Percentiles rank a stretch among this genome's conserved stretches.
These are phyloP conservation scores for Cerastis rubricosa DNA, from an alignment of 2,888 invertebrate species.

Conservation along the genomic window DNA sequence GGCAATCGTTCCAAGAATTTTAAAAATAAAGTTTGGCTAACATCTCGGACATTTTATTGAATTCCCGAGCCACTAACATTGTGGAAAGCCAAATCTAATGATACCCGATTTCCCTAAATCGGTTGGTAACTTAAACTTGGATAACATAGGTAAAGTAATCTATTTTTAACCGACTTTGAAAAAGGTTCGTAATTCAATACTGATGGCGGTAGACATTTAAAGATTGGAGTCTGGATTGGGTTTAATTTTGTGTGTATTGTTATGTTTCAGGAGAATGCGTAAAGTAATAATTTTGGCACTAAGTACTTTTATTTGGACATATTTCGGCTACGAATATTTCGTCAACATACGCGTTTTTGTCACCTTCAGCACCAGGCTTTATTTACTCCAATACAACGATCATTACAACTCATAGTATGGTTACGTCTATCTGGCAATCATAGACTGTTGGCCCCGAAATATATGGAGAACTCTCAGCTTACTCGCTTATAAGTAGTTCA, in stretches of 20 bases:
- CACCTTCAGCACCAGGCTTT: neutral
- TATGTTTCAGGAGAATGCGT: neutral
- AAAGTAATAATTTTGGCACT: neutral
- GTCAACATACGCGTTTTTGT: neutral
- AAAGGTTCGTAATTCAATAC: conserved; percentile 21
- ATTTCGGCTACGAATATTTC: neutral
- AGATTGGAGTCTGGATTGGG: neutral
- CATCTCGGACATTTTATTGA: conserved; percentile 35
- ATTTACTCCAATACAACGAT: neutral
- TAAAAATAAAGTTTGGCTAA: conserved; percentile 28
- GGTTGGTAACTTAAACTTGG: conserved; percentile 31
- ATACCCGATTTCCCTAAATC: conserved; percentile 51
- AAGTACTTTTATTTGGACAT: neutral
- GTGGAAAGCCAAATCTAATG: conserved; percentile 49
- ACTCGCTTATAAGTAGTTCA: neutral
- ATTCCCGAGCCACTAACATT: conserved; percentile 37
- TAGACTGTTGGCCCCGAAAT: neutral
- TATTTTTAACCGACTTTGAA: conserved; percentile 37
- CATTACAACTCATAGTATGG: neutral
- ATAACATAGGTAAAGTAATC: conserved; percentile 7
- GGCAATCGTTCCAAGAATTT: conserved; percentile 9
- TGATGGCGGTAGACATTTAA: conserved; percentile 1
- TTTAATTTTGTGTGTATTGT: neutral
- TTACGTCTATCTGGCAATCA: neutral
- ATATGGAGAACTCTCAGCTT: neutral